A percentile compares a stretch with the other conserved stretches of the same genome.
phyloP scores from a whole-genome alignment of 2,113 vertebrate species.

The Peromyscus maniculatus region DNA sequence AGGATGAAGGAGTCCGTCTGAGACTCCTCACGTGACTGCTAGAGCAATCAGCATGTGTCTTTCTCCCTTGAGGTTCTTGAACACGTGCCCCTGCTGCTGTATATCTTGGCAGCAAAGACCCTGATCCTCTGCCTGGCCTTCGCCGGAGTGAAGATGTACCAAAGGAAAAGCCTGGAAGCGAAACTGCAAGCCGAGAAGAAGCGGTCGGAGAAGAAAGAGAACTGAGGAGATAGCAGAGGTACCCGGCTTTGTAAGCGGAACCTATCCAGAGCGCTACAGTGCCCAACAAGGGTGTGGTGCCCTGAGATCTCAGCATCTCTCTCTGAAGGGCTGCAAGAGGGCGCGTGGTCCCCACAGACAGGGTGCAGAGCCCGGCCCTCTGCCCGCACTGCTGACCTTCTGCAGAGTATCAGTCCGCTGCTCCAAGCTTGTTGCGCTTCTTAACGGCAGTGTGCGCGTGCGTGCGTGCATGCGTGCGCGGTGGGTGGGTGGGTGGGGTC shows the following conservation, averaged over 20 bases:
- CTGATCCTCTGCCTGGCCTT: conserved; percentile 95
- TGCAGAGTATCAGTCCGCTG: not conserved
- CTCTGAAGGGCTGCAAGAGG: not conserved
- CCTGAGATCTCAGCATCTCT: rapidly evolving
- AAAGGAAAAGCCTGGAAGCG: conserved; percentile 90
- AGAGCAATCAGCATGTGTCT: not conserved
- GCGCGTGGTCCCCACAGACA: not conserved
- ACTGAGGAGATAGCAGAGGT: conserved; percentile 84
- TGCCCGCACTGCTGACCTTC: not conserved
- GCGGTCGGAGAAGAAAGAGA: conserved; percentile 89
- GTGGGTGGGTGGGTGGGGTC: no score
- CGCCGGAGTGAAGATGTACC: conserved; percentile 95
- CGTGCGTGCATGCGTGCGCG: no score
- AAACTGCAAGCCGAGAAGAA: conserved; percentile 83
- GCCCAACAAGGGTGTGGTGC: rapidly evolving
- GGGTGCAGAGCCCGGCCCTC: not conserved
- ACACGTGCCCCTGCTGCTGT: conserved; percentile 94
- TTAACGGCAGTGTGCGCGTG: not conserved
- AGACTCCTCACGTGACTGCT: rapidly evolving
- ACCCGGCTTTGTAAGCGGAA: rapidly evolving
- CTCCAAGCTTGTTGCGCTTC: rapidly evolving
- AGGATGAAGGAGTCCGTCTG: rapidly evolving
- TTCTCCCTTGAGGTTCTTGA: conserved; percentile 91
- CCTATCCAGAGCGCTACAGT: rapidly evolving
- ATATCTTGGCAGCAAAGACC: conserved; percentile 97